phyloP scores from a whole-genome alignment of 2,113 vertebrate genomes.

The Trinectes maculatus region DNA sequence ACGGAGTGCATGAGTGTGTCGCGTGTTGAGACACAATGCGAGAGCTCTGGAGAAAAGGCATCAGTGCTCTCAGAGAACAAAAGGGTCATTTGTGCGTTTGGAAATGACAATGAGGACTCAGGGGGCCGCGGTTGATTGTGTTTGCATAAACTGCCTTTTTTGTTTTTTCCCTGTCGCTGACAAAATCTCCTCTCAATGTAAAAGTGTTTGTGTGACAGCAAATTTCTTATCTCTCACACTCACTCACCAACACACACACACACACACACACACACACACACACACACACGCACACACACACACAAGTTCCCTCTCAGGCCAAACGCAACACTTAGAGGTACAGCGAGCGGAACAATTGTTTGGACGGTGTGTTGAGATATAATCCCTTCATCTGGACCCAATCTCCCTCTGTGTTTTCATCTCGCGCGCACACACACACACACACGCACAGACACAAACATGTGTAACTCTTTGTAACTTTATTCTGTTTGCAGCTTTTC shows the following conservation, averaged over 20 bases:
- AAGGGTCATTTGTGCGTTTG: too few species aligned
- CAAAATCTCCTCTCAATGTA: constrained; percentile 1
- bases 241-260: not conserved
- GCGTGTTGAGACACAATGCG: not conserved
- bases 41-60: not conserved
- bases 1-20: too few species aligned
- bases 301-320: constrained; percentile 43
- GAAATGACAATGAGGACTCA: not conserved
- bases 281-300: constrained; percentile 5
- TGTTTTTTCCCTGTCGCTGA: too few species aligned
- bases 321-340: constrained; percentile 52
- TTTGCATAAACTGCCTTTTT: constrained; percentile 16
- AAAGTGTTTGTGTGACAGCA: constrained; percentile 20
- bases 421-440: constrained; percentile 19
- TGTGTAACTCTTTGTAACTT: constrained; percentile 23
- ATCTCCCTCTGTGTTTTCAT: constrained; percentile 51
- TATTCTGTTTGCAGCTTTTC: constrained; percentile 35
- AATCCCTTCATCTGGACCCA: constrained; percentile 73
- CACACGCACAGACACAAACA: not conserved
- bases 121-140: not conserved
- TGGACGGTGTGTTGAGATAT: constrained; percentile 66
- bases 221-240: constrained; percentile 8
- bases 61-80: not conserved
- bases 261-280: constrained; percentile 7
- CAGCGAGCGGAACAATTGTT: constrained; percentile 66